Percentiles rank a stretch among this genome's conserved stretches.
phyloP scores from a whole-genome alignment of 2,888 invertebrate genomes.

The Drosophila atripex region DNA sequence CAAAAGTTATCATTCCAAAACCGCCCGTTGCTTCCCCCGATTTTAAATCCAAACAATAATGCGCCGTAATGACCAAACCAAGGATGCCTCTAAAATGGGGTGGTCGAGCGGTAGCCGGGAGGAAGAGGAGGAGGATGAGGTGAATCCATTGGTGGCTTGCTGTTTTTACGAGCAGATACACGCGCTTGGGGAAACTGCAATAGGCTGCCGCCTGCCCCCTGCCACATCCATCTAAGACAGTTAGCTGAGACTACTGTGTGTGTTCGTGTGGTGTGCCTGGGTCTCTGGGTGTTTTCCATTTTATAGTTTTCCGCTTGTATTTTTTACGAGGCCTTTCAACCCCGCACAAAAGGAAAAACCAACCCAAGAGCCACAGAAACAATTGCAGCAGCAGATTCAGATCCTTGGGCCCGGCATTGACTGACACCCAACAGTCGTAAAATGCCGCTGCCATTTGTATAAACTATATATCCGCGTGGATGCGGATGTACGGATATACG shows the following conservation, averaged over 20 bases:
- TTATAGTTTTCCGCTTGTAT: slow-evolving; percentile 77
- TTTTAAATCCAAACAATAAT: slow-evolving; percentile 50
- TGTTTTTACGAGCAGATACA: slow-evolving; percentile 64
- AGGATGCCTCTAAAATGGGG: slow-evolving; percentile 17
- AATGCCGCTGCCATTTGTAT: slow-evolving; percentile 72
- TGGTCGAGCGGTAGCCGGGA: background rate
- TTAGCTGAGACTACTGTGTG: slow-evolving; percentile 61
- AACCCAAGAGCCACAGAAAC: slow-evolving; percentile 48
- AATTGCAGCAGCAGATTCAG: slow-evolving; percentile 71
- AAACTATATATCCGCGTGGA: slow-evolving; percentile 27
- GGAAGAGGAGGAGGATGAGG: slow-evolving; percentile 9
- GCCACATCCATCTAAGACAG: slow-evolving; percentile 53
- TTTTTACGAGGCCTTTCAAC: slow-evolving; percentile 69
- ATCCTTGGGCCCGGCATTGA: slow-evolving; percentile 56
- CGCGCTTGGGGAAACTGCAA: slow-evolving; percentile 49
- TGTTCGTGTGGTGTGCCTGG: slow-evolving; percentile 38
- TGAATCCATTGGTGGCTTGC: slow-evolving; percentile 59
- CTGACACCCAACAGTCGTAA: slow-evolving; percentile 75
- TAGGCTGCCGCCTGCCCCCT: slow-evolving; percentile 40
- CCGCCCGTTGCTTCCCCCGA: slow-evolving; percentile 17
- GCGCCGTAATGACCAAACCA: slow-evolving; percentile 44
- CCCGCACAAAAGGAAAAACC: slow-evolving; percentile 56
- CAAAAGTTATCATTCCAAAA: slow-evolving; percentile 9
- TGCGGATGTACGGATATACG: slow-evolving; percentile 11
- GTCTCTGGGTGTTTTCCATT: slow-evolving; percentile 72